Evolutionary conservation across 1,140 invertebrate species (phyloP).

Genomic region (Bombus huntii): DNA sequence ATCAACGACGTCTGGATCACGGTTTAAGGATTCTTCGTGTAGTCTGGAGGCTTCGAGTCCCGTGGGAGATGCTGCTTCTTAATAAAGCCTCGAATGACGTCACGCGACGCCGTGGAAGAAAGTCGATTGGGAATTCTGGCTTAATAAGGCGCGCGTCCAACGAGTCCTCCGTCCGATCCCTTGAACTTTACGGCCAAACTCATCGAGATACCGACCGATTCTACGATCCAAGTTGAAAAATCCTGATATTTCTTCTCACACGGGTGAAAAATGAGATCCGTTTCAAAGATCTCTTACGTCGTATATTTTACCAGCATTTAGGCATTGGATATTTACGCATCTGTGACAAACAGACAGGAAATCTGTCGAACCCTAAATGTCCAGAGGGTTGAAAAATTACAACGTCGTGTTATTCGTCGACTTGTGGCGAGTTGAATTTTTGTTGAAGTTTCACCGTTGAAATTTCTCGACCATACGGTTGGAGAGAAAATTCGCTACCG

Average conservation of each 20-base stretch:
- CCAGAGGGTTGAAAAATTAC: no score
- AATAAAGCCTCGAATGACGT: slow-evolving; percentile 33
- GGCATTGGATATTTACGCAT: no score
- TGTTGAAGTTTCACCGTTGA: no score
- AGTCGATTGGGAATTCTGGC: slow-evolving; percentile 32
- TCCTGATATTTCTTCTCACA: neutral
- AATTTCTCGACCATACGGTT: no score
- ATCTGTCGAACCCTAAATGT: no score
- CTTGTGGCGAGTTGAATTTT: no score
- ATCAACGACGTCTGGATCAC: neutral
- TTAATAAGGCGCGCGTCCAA: slow-evolving; percentile 32
- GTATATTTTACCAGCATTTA: no score
- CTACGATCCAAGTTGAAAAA: neutral
- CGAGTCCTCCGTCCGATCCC: neutral
- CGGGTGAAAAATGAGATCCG: neutral
- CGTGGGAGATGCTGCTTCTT: slow-evolving; percentile 7
- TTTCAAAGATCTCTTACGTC: no score
- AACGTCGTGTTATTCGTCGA: no score
- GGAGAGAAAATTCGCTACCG: no score
- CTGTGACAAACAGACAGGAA: no score
- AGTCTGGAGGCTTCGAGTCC: neutral
- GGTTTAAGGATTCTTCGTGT: neutral
- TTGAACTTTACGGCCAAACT: neutral
- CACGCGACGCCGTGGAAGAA: slow-evolving; percentile 20
- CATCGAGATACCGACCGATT: neutral